Base-by-base conservation (phyloP, 53 echinoderm and acorn worm species). In the Pentamera pediparva region DNA sequence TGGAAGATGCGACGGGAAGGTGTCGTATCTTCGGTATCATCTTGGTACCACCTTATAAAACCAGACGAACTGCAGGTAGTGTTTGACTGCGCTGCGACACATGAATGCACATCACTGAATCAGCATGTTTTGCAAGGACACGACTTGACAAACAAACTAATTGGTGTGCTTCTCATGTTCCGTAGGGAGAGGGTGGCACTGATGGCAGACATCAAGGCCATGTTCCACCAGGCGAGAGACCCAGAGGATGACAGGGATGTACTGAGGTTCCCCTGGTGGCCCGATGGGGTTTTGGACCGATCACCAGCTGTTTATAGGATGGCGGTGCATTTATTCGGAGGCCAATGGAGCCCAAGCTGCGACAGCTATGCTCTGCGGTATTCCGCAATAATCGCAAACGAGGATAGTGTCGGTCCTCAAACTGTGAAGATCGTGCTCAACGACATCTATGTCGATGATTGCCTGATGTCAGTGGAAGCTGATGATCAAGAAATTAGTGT, bases 261-360 rank as follows among this genome's bases (percentile, higher is more conserved):
- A 9, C 56, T 89, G 22, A 50, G 75, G 27, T 85, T 77, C 39
- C 53, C 79, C 5, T 89, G 82, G 86, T 89, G 90, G 90, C 78
- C 57, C 35, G 35, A 35, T 12, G 86, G 82, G 33, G 27, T 86
- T 32, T 10, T 79, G 40, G 17, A 20, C 6, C 2, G 11, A 1
- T 32, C 56, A 12, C 81, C 81, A 6, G 6, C 59, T 35, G 75
- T 59, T 5, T 85, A 78, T 50, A 17, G 89, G n/a, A 85, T 89
- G 89, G 67, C 74, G 58, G 89, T 86, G 18, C 89, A 85, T 40
- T 57, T 86, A 21, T 89, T 89, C 43, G 85, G 85, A 1, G 89
- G 81, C 11, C 75, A 79, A 7, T 83, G 78, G 75, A 74, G 74
- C 26, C 84, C 84, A 3, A 79, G 79, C 55, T 74, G 75, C 38